These are phyloP conservation scores for Arrhopalites spinosus DNA, from an alignment of 2,888 invertebrate species.

Conservation along the genomic window DNA sequence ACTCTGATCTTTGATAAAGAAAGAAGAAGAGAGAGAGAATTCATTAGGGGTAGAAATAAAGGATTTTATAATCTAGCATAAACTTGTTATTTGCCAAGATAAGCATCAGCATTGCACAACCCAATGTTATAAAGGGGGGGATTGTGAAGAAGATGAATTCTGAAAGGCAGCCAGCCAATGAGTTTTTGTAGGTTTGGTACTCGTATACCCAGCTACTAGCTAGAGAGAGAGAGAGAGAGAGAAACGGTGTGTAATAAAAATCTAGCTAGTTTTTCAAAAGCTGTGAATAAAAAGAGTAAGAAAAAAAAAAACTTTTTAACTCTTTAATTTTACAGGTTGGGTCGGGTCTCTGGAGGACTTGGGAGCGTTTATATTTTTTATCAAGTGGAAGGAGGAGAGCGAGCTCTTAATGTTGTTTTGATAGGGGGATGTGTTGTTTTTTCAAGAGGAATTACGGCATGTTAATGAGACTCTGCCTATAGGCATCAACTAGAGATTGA, in stretches of 20 bases:
- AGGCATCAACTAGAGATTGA: conserved; percentile 1
- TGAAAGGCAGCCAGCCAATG: background rate
- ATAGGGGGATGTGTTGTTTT: conserved; percentile 35
- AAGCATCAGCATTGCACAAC: conserved; percentile 4
- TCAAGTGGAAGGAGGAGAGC: conserved; percentile 33
- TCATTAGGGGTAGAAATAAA: conserved; percentile 27
- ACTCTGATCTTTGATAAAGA: background rate
- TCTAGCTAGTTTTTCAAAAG: conserved; percentile 10
- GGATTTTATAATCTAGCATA: conserved; percentile 32
- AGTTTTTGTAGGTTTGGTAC: too few species aligned
- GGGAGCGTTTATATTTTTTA: conserved; percentile 32
- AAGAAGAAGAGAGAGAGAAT: background rate
- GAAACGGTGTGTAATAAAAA: conserved; percentile 21
- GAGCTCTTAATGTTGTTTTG: conserved; percentile 35
- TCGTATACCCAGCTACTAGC: too few species aligned
- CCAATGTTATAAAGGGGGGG: background rate
- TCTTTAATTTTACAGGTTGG: conserved; percentile 34
- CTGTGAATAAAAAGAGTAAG: conserved; percentile 29
- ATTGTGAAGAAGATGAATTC: background rate
- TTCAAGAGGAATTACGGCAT: conserved; percentile 34
- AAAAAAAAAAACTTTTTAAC: conserved; percentile 9
- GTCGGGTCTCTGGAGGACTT: conserved; percentile 3
- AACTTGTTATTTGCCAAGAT: conserved; percentile 33
- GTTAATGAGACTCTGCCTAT: conserved; percentile 32
- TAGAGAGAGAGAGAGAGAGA: background rate